Base-by-base conservation (phyloP, 2,113 vertebrate genomes). In the Oceanites oceanicus region DNA sequence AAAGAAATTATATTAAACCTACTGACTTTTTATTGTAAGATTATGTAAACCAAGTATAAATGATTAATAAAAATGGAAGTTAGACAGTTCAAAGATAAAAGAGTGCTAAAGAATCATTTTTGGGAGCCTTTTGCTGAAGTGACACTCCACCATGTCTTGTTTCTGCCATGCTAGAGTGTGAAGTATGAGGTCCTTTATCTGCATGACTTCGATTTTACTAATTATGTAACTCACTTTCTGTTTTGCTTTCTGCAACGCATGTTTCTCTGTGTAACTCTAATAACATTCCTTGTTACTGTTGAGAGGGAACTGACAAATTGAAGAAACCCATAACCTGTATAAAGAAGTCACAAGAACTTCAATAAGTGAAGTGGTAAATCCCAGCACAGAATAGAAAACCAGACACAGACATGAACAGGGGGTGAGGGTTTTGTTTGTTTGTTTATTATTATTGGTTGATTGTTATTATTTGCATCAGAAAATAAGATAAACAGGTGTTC, bases 121-220 rank as follows among this genome's bases (percentile, higher is more conserved):
- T 1, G 29, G 38, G 40, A 83, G 67, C 7, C 80, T 86, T 83
- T 68, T 32, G 30, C 53, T 65, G 13, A 66, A 65, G 29, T 92
- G 88, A 88, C 74, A 61, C 16, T 66, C 42, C 22, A 30, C 19
- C 15, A 10, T 29, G 34, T 66, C 58, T 86, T 65, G 32, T n/a
- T 92, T 70, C 66, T 94, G 66, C 53, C 63, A 53, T 9, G 18
- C 14, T 44, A 38, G 19, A 9, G 7, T 2, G 18, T 72, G 52
- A 93, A 86, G 34, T 29, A 10, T 5, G 53, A 93, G 17, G 45
- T 34, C 75, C 88, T 96, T 88, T 95, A 90, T 95, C 86, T 58
- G 30, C 27, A 9, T 62, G 34, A 73, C 86, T 90, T 85, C 90
- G 74, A 90, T 83, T 94, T 92, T 65, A 65, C 32, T 34, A 72